A percentile compares a stretch with the other conserved stretches of the same genome.
These are phyloP conservation scores for Harpagifer antarcticus DNA, from an alignment of 2,797 vertebrate genomes.

Conservation along the genomic window DNA sequence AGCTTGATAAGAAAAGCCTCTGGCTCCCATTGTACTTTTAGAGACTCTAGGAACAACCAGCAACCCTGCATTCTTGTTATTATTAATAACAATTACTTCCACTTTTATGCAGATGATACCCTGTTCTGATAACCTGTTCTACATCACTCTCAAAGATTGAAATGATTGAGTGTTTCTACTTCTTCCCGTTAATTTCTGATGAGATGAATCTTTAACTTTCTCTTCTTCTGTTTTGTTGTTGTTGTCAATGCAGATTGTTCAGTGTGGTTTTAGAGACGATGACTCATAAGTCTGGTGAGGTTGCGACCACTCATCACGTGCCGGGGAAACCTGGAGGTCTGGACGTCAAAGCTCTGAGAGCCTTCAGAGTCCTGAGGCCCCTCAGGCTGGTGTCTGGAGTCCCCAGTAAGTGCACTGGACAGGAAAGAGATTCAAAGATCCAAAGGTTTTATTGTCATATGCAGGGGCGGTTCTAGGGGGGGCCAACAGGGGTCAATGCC, in stretches of 20 bases:
- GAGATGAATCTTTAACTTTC: background rate
- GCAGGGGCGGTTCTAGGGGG: no score
- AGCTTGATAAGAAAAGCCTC: no score
- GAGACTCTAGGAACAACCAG: no score
- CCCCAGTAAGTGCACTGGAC: conserved; percentile 89
- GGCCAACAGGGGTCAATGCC: no score
- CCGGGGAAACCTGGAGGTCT: conserved; percentile 97
- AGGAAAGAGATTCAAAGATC: background rate
- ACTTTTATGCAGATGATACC: background rate
- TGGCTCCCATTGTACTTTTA: no score
- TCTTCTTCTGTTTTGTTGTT: background rate
- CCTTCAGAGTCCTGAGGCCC: conserved; percentile 95
- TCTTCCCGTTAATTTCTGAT: no score
- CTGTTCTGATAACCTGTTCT: background rate
- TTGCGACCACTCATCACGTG: conserved; percentile 82
- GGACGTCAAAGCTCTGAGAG: conserved; percentile 97
- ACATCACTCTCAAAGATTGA: no score
- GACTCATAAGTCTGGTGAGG: conserved; percentile 86
- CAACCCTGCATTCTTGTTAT: no score
- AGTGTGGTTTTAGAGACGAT: conserved; percentile 93
- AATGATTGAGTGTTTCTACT: no score
- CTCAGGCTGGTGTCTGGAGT: conserved; percentile 97
- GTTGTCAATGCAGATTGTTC: conserved; percentile 86
- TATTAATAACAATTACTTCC: no score
- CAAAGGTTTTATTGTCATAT: no score